phyloP scores from a whole-genome alignment of 1,140 invertebrate species.

The Cydia splendana region DNA sequence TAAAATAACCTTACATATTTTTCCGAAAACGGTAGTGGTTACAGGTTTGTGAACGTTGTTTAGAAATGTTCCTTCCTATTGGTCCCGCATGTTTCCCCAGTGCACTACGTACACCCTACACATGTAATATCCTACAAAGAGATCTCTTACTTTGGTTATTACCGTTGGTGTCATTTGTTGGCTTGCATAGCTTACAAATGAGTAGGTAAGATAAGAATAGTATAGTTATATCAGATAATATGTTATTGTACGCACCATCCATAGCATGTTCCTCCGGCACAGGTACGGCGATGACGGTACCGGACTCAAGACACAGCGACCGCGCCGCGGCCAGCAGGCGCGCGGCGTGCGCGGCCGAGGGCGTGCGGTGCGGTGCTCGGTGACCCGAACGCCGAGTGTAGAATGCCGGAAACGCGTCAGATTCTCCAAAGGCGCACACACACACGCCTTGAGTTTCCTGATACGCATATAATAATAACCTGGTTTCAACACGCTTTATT shows the following conservation, averaged over 20 bases:
- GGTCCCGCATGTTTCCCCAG: too few species aligned
- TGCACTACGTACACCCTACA: too few species aligned
- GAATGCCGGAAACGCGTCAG: constrained; percentile 91
- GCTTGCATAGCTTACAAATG: too few species aligned
- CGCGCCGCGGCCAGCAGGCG: constrained; percentile 82
- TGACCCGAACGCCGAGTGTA: constrained; percentile 87
- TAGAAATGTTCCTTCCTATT: too few species aligned
- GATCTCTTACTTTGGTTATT: too few species aligned
- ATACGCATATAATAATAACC: constrained; percentile 37
- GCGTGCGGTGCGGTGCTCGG: constrained; percentile 85
- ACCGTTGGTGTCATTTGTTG: too few species aligned
- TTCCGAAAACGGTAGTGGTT: too few species aligned
- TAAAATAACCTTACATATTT: too few species aligned
- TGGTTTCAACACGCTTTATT: neutral
- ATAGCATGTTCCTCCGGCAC: constrained; percentile 88
- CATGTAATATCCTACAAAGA: too few species aligned
- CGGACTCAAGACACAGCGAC: constrained; percentile 85
- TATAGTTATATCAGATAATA: neutral
- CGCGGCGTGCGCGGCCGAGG: constrained; percentile 84
- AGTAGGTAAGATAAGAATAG: too few species aligned
- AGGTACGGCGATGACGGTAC: constrained; percentile 95
- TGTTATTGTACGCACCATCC: constrained; percentile 67
- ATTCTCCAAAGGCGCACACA: constrained; percentile 87
- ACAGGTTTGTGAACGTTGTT: too few species aligned
- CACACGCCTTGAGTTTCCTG: constrained; percentile 97